A percentile compares a stretch with the other conserved stretches of the same genome.
Conservation (phyloP, 2,888 invertebrate species). For the Esperia sulphurella region DNA sequence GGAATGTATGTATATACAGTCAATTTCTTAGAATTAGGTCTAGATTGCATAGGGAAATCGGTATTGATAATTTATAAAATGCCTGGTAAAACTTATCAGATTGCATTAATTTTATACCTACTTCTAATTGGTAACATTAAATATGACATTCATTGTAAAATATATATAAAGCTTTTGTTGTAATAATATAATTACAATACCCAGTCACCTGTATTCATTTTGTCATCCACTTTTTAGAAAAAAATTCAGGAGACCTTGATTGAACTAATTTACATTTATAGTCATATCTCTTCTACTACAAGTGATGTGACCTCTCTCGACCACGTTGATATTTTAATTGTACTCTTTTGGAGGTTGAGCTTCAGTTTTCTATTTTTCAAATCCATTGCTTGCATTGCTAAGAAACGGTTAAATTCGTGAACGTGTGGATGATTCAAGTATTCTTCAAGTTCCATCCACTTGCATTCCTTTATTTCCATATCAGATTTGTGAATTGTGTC, state of each 20-base stretch:
- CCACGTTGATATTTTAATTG: constrained; percentile 40
- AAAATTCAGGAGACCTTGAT: background rate
- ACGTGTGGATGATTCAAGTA: constrained; percentile 85
- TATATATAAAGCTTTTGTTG: too few relatives aligned
- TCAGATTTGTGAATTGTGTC: constrained; percentile 83
- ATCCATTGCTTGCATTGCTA: constrained; percentile 83
- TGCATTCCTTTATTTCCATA: constrained; percentile 86
- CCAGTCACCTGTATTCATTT: constrained; percentile 11
- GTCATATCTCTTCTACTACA: constrained; percentile 46
- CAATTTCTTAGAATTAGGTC: too few relatives aligned
- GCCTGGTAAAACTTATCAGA: too few relatives aligned
- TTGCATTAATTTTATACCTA: too few relatives aligned
- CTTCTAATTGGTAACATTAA: too few relatives aligned
- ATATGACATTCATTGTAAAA: too few relatives aligned
- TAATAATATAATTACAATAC: constrained; percentile 5
- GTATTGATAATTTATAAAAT: too few relatives aligned
- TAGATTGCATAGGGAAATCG: too few relatives aligned
- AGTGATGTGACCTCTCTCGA: constrained; percentile 55
- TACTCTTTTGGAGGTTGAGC: constrained; percentile 76
- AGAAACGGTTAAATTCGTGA: constrained; percentile 83
- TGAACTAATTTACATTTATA: constrained; percentile 4
- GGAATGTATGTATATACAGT: too few relatives aligned
- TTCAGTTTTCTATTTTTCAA: constrained; percentile 80
- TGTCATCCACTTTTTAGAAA: constrained; percentile 17
- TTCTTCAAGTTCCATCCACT: constrained; percentile 91